Evolutionary conservation across 2,888 invertebrate genomes (phyloP).

Genomic region (Pediacus dermestoides): DNA sequence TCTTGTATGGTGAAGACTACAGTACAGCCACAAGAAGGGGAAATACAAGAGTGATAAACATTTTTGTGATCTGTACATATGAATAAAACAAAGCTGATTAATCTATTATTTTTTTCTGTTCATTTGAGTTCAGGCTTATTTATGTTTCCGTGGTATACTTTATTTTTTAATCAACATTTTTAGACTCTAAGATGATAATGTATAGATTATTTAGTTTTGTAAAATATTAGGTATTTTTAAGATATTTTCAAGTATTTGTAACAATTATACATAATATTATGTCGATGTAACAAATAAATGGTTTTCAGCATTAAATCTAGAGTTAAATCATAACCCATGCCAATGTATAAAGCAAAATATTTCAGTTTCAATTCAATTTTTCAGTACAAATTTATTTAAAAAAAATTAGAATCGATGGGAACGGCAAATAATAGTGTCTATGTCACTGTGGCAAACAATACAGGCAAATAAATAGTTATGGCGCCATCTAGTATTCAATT

Average conservation of each 20-base stretch:
- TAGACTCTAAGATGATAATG: conserved; percentile 32
- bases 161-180: conserved; percentile 28
- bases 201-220: conserved; percentile 42
- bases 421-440: no score
- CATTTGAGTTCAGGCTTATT: conserved; percentile 12
- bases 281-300: conserved; percentile 48
- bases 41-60: conserved; percentile 61
- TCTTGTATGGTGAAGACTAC: conserved; percentile 87
- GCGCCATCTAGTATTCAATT: no score
- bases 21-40: conserved; percentile 61
- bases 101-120: conserved; percentile 1
- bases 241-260: conserved; percentile 49
- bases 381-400: no score
- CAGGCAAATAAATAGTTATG: no score
- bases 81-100: conserved; percentile 10
- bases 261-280: conserved; percentile 47
- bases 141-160: no score
- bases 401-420: no score
- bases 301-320: conserved; percentile 37
- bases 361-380: no score
- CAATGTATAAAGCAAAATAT: no score
- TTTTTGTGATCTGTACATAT: conserved; percentile 41
- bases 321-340: no score
- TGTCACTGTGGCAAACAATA: no score
- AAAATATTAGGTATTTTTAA: conserved; percentile 48